These are phyloP conservation scores for Pseudomyrmex gracilis DNA, from an alignment of 1,140 invertebrate species.

Conservation along the genomic window DNA sequence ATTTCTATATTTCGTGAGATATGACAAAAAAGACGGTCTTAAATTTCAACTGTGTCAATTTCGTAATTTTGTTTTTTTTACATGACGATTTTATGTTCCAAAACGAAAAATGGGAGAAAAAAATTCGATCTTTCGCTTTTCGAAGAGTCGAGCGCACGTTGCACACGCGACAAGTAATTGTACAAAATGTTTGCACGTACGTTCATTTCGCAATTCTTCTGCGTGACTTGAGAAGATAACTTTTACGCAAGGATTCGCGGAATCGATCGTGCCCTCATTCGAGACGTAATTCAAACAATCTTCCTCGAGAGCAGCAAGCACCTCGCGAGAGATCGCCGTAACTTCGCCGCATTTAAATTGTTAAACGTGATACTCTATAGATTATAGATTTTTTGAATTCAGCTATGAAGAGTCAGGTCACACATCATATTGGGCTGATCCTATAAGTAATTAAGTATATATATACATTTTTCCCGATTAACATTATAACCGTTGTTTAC, in stretches of 20 bases:
- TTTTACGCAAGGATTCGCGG: neutral
- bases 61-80: neutral
- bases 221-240: neutral
- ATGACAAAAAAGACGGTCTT: neutral
- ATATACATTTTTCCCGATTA: neutral
- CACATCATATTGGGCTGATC: slow-evolving; percentile 50
- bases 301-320: slow-evolving; percentile 19
- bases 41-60: neutral
- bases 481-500: neutral
- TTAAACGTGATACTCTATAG: slow-evolving; percentile 30
- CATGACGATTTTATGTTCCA: slow-evolving; percentile 3
- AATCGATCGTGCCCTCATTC: slow-evolving; percentile 36
- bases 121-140: slow-evolving; percentile 17
- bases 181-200: neutral
- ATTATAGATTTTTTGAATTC: slow-evolving; percentile 43
- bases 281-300: slow-evolving; percentile 35
- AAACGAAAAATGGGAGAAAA: neutral
- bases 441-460: slow-evolving; percentile 54
- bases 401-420: slow-evolving; percentile 63
- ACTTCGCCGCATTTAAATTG: slow-evolving; percentile 41
- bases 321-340: slow-evolving; percentile 19
- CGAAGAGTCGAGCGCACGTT: slow-evolving; percentile 13
- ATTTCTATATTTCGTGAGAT: neutral
- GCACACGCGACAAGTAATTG: neutral
- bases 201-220: neutral